A percentile compares a stretch with the other conserved stretches of the same genome.
Conservation (phyloP, 2,113 vertebrate species). For the Trematocara unimaculatum region DNA sequence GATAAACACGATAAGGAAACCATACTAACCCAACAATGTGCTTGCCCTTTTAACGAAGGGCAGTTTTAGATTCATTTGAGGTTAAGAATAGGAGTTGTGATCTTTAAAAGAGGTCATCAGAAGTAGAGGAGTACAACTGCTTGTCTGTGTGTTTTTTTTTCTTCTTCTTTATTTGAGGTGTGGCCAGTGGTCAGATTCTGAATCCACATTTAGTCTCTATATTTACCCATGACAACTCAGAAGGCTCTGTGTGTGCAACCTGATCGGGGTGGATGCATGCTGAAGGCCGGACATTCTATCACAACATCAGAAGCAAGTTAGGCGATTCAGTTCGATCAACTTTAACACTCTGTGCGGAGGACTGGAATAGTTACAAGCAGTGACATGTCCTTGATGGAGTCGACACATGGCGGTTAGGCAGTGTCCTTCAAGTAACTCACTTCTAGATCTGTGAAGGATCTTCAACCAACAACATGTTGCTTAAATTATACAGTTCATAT, state of each 20-base stretch:
- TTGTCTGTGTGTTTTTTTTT: neutral
- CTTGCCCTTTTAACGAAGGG: neutral
- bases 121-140: neutral
- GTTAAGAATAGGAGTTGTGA: neutral
- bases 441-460: neutral
- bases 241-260: neutral
- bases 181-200: neutral
- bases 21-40: neutral
- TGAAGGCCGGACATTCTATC: neutral
- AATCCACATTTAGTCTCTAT: neutral
- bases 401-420: neutral
- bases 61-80: neutral
- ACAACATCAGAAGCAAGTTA: neutral
- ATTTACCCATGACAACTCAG: neutral
- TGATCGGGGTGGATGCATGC: neutral
- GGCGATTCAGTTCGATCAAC: neutral
- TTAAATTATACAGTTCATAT: neutral
- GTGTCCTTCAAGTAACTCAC: neutral
- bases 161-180: neutral
- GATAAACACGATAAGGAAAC: neutral
- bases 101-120: neutral
- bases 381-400: neutral
- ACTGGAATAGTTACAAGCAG: constrained; percentile 1
- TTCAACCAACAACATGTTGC: neutral
- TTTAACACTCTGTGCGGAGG: neutral